Base-by-base conservation (phyloP, 2,797 vertebrate genomes). In the Chelmon rostratus region DNA sequence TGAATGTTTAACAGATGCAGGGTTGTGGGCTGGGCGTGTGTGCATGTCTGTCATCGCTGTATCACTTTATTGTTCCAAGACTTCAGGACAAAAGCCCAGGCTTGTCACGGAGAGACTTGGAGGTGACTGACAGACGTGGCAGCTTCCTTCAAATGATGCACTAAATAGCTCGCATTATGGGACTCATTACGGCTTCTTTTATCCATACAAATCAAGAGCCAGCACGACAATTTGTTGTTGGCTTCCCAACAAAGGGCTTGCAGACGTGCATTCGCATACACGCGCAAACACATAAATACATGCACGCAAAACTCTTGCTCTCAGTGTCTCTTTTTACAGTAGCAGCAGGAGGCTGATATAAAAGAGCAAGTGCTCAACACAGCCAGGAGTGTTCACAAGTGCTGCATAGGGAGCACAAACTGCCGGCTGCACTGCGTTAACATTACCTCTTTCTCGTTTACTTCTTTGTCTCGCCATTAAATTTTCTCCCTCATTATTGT, bases 271-370 rank as follows among this genome's bases (percentile, higher is more conserved):
- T 81, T 75, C 80, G 64, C 73, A 68, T 52, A 75, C 70, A 74
- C 70, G 68, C 47, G 68, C 53, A 65, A 78, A 86, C 47, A 86
- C 53, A 42, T n/a, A 69, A 79, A 84, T 66, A 78, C 77, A 75
- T 72, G 66, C 56, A 44, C 44, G 15, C 73, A 58, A 67, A 82
- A 79, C 50, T 61, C 83, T 79, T 74, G 52, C 64, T 74, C 79
- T 83, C 84, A 47, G 61, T 49, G 73, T 75, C 50, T 86, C 76
- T 77, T 85, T 81, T 87, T 86, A 81, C 87, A 87, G 90, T 71
- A 81, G 70, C 91, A 91, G 89, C 90, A 78, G 90, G 91, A 90
- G 86, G 89, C 66, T 88, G 86, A 92, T 88, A 84, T 83, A 73
- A 91, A 89, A 87, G 87, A 83, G 74, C 53, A 35, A 86, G 79